Evolutionary conservation across 2,888 invertebrate genomes (phyloP), one percentile per base, ranked within the genome.

Genomic region (Trissoscelio sp.): DNA sequence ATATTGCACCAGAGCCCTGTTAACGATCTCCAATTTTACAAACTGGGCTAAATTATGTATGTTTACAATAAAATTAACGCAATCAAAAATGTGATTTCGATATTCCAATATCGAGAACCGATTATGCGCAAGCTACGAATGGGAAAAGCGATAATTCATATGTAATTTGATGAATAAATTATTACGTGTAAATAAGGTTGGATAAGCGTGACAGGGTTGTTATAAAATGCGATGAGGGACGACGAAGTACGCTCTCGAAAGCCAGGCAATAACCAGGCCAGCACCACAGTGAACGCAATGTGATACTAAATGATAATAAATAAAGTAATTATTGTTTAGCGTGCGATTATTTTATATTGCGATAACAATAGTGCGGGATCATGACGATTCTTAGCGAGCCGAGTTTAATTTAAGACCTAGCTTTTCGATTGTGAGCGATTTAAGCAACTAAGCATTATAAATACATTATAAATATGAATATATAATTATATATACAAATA

Each of bases 231-330:
- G 48, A 75, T 58, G 72, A 80, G 80, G 58, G 75, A 75, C 75
- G 75, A 66, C 75, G 37, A 66, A 75, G 66, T 70, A 83, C 57
- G 78, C 80, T 78, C 75, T 85, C 85, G 81, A 80, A 75, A 88
- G 88, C 87, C 89, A 89, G 88, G 88, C 87, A 88, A 86, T 87
- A 77, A 77, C 48, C 84, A 86, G 89, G 88, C 88, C 90, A 90
- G 89, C 89, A 90, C 88, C 80, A 90, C 88, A 89, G 89, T 91
- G 89, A 91, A 91, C 89, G 88, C 89, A 91, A 91, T 91, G 91
- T 91, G 91, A 91, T 91, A 91, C 90, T 91, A 91, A 91, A 91
- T 91, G 88, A 91, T 91, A 91, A 90, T 90, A 89, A 89, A 86
- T 87, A 89, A 88, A 87, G 72, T 89, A 90, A 90, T 89, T 91